Evolutionary conservation across 2,888 invertebrate species (phyloP), one percentile per base, ranked within the genome.

Genomic region (Catocala nupta): DNA sequence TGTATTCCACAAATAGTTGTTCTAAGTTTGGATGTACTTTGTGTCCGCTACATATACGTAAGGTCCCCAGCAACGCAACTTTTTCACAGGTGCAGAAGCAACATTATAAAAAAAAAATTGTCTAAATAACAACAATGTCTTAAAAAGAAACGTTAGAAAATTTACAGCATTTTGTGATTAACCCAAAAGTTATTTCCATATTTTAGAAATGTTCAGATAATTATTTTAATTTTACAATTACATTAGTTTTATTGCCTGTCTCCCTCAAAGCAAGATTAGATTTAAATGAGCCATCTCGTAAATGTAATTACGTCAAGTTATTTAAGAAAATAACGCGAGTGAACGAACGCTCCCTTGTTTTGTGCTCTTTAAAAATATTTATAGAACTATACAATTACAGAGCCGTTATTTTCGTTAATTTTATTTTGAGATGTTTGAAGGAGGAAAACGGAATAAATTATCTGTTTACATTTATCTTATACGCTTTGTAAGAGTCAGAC

Each of bases 211-310:
- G 11, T 45, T 12, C 39, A 59, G 50, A 39, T 59, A 59, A 55
- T 59, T 55, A 55, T 59, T 51, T 63, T 51, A 52, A 63, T 58
- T 59, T 47, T 55, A 63, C 59, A 63, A 63, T 63, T 58, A 54
- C 58, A 45, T 59, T 63, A 59, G 50, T 63, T 55, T 55, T 55
- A 59, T 25, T 63, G 39, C 55, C 42, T 34, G 65, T 58, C 62
- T 71, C 65, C 59, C 69, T 58, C 57, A 56, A 71, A 73, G 53
- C 52, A 49, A 69, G 69, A 75, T 75, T 74, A 77, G 74, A 75
- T 74, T 69, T 77, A 71, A 75, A 74, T 74, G 75, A 77, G 56
- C 49, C 77, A 58, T 64, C 62, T 59, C 62, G 47, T 55, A 53
- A 49, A 67, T 65, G 61, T 68, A 75, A 76, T 77, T 66, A 66